phyloP scores from a whole-genome alignment of 2,113 vertebrate genomes.

The Chaetura pelagica region DNA sequence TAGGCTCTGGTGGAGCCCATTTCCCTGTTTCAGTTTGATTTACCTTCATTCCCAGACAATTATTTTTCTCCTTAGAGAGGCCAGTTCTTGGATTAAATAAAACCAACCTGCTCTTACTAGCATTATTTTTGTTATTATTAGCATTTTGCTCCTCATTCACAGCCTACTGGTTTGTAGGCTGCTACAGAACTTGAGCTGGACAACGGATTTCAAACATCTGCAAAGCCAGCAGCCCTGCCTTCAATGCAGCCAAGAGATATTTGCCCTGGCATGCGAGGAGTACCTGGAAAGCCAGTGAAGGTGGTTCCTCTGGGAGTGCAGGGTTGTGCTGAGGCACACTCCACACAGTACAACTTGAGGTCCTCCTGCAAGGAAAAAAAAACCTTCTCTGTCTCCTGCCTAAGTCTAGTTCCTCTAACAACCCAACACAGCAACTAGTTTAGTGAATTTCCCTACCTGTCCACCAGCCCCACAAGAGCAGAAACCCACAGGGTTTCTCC shows the following conservation, averaged over 20 bases:
- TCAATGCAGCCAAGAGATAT: background rate
- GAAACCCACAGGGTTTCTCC: background rate
- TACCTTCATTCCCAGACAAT: background rate
- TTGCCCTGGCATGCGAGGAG: background rate
- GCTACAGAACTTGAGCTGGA: background rate
- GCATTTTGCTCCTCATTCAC: background rate
- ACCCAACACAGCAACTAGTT: background rate
- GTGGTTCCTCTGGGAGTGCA: background rate
- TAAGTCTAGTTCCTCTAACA: background rate
- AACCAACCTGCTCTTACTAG: background rate
- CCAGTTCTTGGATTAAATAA: background rate
- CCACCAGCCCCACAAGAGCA: background rate
- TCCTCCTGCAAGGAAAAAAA: background rate
- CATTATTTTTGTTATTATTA: background rate
- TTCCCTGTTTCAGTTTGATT: slow-evolving; percentile 12
- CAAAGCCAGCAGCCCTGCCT: background rate
- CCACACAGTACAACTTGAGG: background rate
- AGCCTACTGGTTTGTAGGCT: background rate
- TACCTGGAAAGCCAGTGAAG: background rate
- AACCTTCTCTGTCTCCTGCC: background rate
- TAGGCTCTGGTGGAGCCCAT: background rate
- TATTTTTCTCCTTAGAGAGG: background rate
- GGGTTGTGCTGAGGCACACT: background rate
- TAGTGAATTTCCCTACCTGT: no score
- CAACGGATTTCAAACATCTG: background rate